Evolutionary conservation across 2,888 invertebrate species (phyloP).

Genomic region (Sinohyriopsis cumingii): DNA sequence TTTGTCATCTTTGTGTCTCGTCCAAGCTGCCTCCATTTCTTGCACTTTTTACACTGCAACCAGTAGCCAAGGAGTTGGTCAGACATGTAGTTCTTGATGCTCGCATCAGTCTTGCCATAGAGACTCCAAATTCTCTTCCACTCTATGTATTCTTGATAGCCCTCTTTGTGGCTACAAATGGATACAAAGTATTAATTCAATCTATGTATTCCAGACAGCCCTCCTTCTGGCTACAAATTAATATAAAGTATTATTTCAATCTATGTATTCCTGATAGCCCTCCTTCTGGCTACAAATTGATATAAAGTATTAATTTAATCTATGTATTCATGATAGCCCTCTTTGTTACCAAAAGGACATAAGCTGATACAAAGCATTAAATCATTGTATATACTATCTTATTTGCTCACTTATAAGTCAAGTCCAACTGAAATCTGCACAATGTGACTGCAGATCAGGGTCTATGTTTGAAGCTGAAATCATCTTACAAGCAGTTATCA

Average conservation of each 20-base stretch:
- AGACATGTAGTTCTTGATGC: slow-evolving; percentile 63
- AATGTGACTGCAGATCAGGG: too few relatives aligned
- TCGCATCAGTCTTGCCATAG: slow-evolving; percentile 63
- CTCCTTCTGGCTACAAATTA: slow-evolving; percentile 30
- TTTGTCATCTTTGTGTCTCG: slow-evolving; percentile 51
- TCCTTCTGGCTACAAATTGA: slow-evolving; percentile 47
- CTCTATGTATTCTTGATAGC: slow-evolving; percentile 52
- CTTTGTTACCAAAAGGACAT: slow-evolving; percentile 6
- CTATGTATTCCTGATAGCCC: slow-evolving; percentile 55
- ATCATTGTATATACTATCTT: slow-evolving; percentile 58
- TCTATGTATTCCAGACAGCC: too few relatives aligned
- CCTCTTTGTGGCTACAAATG: slow-evolving; percentile 52
- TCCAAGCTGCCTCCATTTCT: slow-evolving; percentile 70
- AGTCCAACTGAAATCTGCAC: too few relatives aligned
- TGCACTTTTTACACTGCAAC: slow-evolving; percentile 70
- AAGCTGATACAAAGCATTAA: slow-evolving; percentile 63
- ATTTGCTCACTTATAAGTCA: too few relatives aligned
- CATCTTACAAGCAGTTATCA: too few relatives aligned
- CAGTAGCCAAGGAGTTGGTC: slow-evolving; percentile 71
- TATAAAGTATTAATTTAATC: neutral
- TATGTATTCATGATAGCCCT: too few relatives aligned
- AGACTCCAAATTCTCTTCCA: slow-evolving; percentile 69
- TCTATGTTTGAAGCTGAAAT: too few relatives aligned
- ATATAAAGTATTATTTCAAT: slow-evolving; percentile 68
- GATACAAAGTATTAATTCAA: neutral